phyloP scores from a whole-genome alignment of 2,797 vertebrate species.

The Ptychobarbus kaznakovi region DNA sequence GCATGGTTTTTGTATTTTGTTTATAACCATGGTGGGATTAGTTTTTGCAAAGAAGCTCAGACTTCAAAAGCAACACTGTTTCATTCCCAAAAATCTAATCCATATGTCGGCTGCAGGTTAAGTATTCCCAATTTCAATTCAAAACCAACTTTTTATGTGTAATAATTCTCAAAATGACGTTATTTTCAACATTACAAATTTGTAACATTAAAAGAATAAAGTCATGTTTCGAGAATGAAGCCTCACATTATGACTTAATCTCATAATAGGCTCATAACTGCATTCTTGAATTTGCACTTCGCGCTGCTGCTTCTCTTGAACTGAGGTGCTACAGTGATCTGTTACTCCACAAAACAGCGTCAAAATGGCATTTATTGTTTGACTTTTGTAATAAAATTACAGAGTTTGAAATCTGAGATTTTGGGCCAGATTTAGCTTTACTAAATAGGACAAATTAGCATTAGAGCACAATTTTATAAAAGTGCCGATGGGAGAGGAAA shows the following conservation, averaged over 20 bases:
- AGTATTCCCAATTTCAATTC: background rate
- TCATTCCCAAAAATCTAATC: background rate
- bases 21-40: background rate
- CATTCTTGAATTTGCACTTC: background rate
- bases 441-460: no score
- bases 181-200: no score
- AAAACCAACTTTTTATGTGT: background rate
- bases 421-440: no score
- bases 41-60: background rate
- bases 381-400: no score
- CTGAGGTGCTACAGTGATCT: no score
- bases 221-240: background rate
- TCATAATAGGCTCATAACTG: background rate
- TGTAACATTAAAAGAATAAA: background rate
- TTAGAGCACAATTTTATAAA: no score
- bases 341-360: no score
- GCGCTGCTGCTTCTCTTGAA: no score
- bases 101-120: background rate
- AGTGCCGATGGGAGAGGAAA: no score
- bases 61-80: background rate
- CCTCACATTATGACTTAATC: background rate
- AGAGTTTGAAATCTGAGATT: no score
- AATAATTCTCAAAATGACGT: background rate
- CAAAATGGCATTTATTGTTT: no score
- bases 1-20: slow-evolving; percentile 4